Conservation (phyloP, 1,140 invertebrate genomes). For the Bathynomus jamesi region DNA sequence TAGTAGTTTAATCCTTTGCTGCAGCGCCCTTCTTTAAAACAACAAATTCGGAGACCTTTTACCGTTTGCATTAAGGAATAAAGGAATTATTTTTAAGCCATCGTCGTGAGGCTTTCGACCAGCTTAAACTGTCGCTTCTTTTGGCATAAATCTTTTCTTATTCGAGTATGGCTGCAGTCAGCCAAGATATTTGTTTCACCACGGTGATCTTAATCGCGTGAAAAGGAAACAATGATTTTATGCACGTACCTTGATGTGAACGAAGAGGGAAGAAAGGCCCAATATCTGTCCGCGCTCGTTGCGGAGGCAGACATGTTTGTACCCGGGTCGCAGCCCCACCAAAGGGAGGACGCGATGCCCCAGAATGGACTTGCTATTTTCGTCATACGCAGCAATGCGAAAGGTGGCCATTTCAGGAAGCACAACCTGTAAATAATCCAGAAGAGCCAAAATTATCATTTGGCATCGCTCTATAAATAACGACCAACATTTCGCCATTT, state of each 20-base stretch:
- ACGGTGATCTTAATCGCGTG: too few relatives aligned
- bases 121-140: too few relatives aligned
- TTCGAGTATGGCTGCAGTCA: too few relatives aligned
- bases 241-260: constrained; percentile 64
- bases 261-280: constrained; percentile 77
- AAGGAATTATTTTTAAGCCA: too few relatives aligned
- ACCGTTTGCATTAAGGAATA: too few relatives aligned
- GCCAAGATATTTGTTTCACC: too few relatives aligned
- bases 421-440: constrained; percentile 62
- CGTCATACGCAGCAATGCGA: constrained; percentile 93
- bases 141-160: too few relatives aligned
- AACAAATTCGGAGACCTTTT: too few relatives aligned
- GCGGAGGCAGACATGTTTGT: constrained; percentile 74
- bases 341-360: constrained; percentile 94
- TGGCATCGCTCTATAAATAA: not conserved
- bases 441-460: not conserved
- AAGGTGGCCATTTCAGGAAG: constrained; percentile 92
- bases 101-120: too few relatives aligned
- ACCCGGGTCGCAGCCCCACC: constrained; percentile 89
- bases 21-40: too few relatives aligned
- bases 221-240: too few relatives aligned
- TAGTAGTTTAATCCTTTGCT: too few relatives aligned
- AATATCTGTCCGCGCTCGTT: constrained; percentile 93
- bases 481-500: not conserved
- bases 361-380: constrained; percentile 77